Evolutionary conservation across 2,113 vertebrate genomes (phyloP), one percentile per base, ranked within the genome.

Genomic region (Anguilla rostrata): DNA sequence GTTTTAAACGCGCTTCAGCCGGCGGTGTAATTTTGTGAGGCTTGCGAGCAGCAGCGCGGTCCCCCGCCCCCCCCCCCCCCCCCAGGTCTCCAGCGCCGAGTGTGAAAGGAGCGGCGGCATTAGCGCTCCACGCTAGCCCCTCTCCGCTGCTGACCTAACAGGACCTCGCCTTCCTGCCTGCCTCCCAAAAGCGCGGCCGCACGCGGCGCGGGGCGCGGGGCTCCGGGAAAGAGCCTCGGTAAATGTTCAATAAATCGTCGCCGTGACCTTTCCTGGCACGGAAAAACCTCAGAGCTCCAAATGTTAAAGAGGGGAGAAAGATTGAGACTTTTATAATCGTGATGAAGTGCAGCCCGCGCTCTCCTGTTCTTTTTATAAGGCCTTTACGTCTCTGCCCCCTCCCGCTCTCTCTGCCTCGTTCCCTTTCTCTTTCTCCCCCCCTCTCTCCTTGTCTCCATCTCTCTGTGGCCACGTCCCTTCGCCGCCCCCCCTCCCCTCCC

Each of bases 241-340:
- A 94, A 90, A 87, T 88, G 85, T 92, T 93, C 91, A 93, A 91
- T 95, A 95, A 95, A 96, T 96, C 92, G 94, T 90, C 92, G 84
- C 43, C 29, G 83, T 92, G 91, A 95, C 92, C 93, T 96, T 95
- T 95, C 86, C 57, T 90, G 92, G 91, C 93, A 93, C 0, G 88
- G 91, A n/a, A n/a, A 89, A 84, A 75, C 89, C 89, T 87, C 53
- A 82, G 85, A 90, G 90, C 88, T 87, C 85, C 84, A 92, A 91
- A 92, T 81, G 90, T 92, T 39, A 83, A 92, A 18, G 91, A 92
- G 0, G 88, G 89, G 89, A 82, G 0, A 83, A 88, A 89, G 87
- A 90, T 86, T 86, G 87, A 89, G 90, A 87, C 87, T 88, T 88
- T 86, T 83, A 87, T 81, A 87, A 39, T 39, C 57, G 83, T 88